Conservation (phyloP, 1,140 invertebrate genomes). For the Asbolus verrucosus region DNA sequence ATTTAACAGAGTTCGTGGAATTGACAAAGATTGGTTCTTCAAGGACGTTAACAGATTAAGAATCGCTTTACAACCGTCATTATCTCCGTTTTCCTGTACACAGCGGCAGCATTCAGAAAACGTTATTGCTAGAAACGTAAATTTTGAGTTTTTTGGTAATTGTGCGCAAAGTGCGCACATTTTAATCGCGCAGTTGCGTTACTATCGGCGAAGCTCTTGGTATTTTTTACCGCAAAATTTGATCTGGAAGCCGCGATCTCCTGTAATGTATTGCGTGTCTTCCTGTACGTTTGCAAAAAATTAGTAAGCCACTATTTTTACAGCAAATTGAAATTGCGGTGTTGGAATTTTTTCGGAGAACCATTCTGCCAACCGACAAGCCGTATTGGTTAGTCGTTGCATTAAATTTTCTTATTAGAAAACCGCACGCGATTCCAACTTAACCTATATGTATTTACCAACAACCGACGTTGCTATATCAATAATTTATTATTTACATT, state of each 20-base stretch:
- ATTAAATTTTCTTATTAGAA: slow-evolving; percentile 1
- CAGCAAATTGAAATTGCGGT: slow-evolving; percentile 3
- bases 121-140: too few species aligned
- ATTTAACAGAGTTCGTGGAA: not conserved
- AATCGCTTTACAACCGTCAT: slow-evolving; percentile 5
- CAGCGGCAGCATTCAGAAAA: too few species aligned
- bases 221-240: slow-evolving; percentile 11
- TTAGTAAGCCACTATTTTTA: not conserved
- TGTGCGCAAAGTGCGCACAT: not conserved
- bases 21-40: slow-evolving; percentile 3
- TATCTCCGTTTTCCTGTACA: too few species aligned
- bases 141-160: too few species aligned
- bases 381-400: too few species aligned
- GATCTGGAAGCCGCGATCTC: slow-evolving; percentile 9
- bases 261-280: slow-evolving; percentile 21
- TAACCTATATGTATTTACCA: slow-evolving; percentile 1
- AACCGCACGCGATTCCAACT: slow-evolving; percentile 12
- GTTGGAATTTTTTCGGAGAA: slow-evolving; percentile 5
- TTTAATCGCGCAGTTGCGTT: not conserved
- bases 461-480: not conserved
- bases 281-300: slow-evolving; percentile 7
- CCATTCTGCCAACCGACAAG: not conserved
- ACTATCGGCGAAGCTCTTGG: not conserved
- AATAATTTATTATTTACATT: slow-evolving; percentile 22
- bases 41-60: slow-evolving; percentile 4